Evolutionary conservation across 2,888 invertebrate species (phyloP), one percentile per base, ranked within the genome.

Genomic region (Lacanobia wlatinum): DNA sequence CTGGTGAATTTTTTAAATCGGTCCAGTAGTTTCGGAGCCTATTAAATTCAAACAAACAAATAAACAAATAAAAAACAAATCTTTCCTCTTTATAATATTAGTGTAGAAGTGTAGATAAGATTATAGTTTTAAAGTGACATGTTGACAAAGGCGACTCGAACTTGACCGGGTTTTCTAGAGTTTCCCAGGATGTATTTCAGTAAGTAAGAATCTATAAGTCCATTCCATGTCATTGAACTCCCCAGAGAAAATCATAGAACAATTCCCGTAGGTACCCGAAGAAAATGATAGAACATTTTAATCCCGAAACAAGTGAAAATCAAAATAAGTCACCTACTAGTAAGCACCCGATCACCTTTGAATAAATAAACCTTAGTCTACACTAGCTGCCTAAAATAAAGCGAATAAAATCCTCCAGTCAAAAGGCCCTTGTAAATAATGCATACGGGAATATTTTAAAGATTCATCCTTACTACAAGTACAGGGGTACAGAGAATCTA

Each of bases 361-460:
- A 55, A 60, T 75, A 76, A 46, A 69, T 62, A 69, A 76, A 53
- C 46, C n/a, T 18, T 2, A 52, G 50, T 38, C 12, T 58, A 62
- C 66, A 72, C 55, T n/a, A 12, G 50, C 12, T 56, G 46, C 50
- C 50, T 14, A 53, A 68, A 67, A 64, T 43, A 61, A 68, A 58
- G 53, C 63, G 53, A 68, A 71, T n/a, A 56, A 46, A 58, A 40
- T 9, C 5, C 46, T 18, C 21, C 14, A 23, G 28, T 53, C 73
- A 80, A 76, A 80, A 68, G 58, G n/a, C 16, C 3, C 18, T 9
- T 40, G 14, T 76, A 64, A 73, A 80, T 80, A 73, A 80, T 80
- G 60, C 58, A 70, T 66, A 21, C 28, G 12, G 1, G 81, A 80
- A 73, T 81, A 81, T 73, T 67, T 80, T 77, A 80, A 80, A 80